Base-by-base conservation (phyloP, 2,888 invertebrate genomes). In the Physocephala rufipes region DNA sequence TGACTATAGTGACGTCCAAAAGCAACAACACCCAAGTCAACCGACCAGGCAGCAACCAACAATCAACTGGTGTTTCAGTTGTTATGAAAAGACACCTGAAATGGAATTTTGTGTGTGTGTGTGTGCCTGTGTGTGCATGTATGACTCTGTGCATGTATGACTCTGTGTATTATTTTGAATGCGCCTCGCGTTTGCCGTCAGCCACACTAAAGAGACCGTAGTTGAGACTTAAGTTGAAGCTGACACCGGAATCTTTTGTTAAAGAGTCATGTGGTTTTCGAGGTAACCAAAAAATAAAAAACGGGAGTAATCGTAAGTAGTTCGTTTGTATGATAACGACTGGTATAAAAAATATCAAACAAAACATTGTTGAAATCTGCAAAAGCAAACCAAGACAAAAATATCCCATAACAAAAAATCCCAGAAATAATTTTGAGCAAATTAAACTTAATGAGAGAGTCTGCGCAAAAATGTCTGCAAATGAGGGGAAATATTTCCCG, bases 61-160 rank as follows among this genome's bases (percentile, higher is more conserved):
- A 82, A 82, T 82, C 82, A 82, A 82, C 82, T 82, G 82, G 82
- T 82, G 82, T 82, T 81, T 82, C 79, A 77, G 77, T 80, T 80
- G 77, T 78, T 78, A 79, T 79, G 76, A 78, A 77, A 75, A 36
- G 66, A 16, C 66, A 45, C 55, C 71, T 67, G 67, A 63, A 36
- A 28, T 36, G 47, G 51, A 45, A 55, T 63, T 58, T 55, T 24
- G 24, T 67, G 63, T 16, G n/a, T 16, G 24, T 61, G n/a, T 63
- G 21, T 30, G 21, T 53, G 51, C 53, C 24, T 63, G 53, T 2
- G 53, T 49, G 30, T 36, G n/a, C n/a, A n/a, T n/a, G n/a, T n/a
- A n/a, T n/a, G n/a, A n/a, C n/a, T n/a, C n/a, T n/a, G n/a, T n/a
- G n/a, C n/a, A n/a, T n/a, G n/a, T n/a, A n/a, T n/a, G n/a, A n/a